Evolutionary conservation across 2,797 vertebrate genomes (phyloP).

Genomic region (Chaetodon trifasciatus): DNA sequence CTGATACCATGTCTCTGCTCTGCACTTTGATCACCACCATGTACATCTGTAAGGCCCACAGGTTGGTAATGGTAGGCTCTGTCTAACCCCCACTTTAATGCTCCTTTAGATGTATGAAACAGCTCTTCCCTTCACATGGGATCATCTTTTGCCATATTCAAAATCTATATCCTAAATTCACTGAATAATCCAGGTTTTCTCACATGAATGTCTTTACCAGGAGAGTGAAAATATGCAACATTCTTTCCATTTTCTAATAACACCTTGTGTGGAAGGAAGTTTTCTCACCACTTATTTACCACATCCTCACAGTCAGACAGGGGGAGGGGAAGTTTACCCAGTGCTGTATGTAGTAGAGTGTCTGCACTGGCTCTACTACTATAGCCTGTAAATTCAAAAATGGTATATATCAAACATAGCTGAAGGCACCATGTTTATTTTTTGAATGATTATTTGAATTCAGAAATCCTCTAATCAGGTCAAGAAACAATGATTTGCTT

Average conservation of each 20-base stretch:
- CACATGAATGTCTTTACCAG: neutral
- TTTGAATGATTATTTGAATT: neutral
- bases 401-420: neutral
- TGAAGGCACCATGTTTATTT: neutral
- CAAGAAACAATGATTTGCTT: neutral
- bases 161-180: neutral
- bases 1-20: neutral
- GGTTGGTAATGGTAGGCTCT: neutral
- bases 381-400: neutral
- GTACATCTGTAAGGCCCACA: slow-evolving; percentile 3
- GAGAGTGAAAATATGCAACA: neutral
- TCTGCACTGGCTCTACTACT: neutral
- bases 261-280: slow-evolving; percentile 12
- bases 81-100: neutral
- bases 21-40: slow-evolving; percentile 16
- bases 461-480: neutral
- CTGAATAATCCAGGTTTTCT: neutral
- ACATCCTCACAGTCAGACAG: slow-evolving; percentile 34
- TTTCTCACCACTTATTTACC: slow-evolving; percentile 18
- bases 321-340: neutral
- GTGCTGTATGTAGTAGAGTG: neutral
- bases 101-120: neutral
- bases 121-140: neutral
- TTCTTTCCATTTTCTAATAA: slow-evolving; percentile 22
- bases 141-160: neutral